These are phyloP conservation scores for Montipora capricornis DNA, from an alignment of 64 coral and sea anemone genomes.

Conservation along the genomic window DNA sequence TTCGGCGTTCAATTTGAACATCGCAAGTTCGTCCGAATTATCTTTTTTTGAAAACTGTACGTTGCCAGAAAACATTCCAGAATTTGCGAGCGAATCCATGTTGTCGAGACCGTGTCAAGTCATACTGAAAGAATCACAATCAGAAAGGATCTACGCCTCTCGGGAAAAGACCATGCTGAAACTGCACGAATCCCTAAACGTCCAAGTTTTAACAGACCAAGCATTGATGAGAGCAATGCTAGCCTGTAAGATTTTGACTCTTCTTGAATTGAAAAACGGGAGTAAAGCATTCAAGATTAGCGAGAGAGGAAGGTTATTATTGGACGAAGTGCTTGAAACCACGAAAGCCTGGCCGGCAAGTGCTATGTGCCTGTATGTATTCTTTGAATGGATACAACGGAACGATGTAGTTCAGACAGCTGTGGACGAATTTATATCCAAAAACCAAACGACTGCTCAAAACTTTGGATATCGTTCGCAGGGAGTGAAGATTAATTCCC, in stretches of 20 bases:
- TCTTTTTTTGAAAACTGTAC: neutral
- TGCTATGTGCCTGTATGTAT: neutral
- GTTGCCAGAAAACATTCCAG: neutral
- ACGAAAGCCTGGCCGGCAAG: neutral
- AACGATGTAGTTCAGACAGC: neutral
- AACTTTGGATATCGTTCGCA: neutral
- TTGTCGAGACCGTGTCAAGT: neutral
- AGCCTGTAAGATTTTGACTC: neutral
- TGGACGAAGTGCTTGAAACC: neutral
- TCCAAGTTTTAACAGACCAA: neutral
- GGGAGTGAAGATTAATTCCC: neutral
- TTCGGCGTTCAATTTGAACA: neutral
- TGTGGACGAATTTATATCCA: neutral
- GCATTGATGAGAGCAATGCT: neutral
- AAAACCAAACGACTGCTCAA: neutral
- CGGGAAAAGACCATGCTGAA: neutral
- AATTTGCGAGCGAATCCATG: neutral
- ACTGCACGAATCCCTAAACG: neutral
- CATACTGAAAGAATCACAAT: neutral
- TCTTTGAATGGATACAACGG: neutral
- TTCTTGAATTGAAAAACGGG: neutral
- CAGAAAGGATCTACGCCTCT: neutral
- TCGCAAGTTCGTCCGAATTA: neutral
- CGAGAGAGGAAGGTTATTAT: neutral
- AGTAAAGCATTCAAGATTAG: neutral